A percentile compares a stretch with the other conserved stretches of the same genome.
These are phyloP conservation scores for Chionis minor DNA, from an alignment of 2,113 vertebrate species.

Conservation along the genomic window DNA sequence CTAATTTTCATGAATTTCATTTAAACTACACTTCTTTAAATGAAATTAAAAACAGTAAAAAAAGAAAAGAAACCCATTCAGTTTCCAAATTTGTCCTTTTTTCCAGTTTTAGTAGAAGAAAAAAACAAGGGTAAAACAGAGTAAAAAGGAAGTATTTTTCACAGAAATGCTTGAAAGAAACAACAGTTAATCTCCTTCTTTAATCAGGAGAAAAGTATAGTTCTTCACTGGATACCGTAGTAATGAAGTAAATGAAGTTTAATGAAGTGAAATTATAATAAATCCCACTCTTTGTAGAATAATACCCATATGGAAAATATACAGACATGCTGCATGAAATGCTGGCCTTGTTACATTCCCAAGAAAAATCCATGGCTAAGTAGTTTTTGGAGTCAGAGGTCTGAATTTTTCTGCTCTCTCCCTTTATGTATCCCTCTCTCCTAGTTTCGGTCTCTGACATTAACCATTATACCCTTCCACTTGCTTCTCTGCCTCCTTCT, in stretches of 20 bases:
- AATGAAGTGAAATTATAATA: constrained; percentile 9
- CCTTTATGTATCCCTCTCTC: background rate
- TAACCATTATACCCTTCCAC: background rate
- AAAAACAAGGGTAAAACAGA: background rate
- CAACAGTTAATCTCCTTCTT: background rate
- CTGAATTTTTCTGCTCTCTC: background rate
- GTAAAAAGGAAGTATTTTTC: background rate
- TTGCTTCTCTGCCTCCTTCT: background rate
- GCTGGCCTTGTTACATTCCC: background rate
- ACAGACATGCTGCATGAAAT: background rate
- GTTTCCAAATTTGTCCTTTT: background rate
- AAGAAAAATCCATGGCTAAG: background rate
- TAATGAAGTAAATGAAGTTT: background rate
- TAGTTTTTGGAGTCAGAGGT: background rate
- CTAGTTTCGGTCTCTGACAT: background rate
- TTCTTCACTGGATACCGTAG: background rate
- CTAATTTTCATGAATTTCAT: background rate
- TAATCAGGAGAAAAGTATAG: background rate
- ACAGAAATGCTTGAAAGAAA: background rate
- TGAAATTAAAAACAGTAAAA: background rate
- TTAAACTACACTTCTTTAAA: background rate
- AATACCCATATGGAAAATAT: background rate
- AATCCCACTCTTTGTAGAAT: background rate
- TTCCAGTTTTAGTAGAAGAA: background rate
- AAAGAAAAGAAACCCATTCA: background rate